Percentiles rank a stretch among this genome's conserved stretches.
Evolutionary conservation across 2,797 vertebrate genomes (phyloP).

Genomic region (Sebastes steindachneri): DNA sequence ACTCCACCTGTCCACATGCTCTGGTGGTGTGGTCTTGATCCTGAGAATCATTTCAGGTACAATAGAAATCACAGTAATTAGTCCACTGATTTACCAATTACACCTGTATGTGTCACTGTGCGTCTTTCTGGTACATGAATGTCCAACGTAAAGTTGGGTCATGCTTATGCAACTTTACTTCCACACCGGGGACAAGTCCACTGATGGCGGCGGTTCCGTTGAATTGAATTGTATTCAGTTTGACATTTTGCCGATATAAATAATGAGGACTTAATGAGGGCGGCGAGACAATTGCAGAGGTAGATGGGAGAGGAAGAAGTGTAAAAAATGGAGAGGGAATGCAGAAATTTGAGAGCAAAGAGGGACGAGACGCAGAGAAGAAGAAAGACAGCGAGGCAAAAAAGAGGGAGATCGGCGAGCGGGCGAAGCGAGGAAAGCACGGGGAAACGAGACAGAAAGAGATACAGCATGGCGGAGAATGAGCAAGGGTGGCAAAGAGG

Average conservation of each 20-base stretch:
- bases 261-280: background rate
- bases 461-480: constrained; percentile 9
- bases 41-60: background rate
- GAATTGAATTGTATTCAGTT: too few relatives aligned
- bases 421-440: background rate
- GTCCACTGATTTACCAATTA: background rate
- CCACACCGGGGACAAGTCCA: background rate
- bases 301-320: background rate
- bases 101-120: too few relatives aligned
- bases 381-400: background rate
- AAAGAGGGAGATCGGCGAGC: background rate
- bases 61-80: background rate
- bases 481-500: constrained; percentile 33
- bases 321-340: background rate
- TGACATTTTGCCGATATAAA: background rate
- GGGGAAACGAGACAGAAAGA: constrained; percentile 39
- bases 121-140: too few relatives aligned
- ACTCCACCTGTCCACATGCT: background rate
- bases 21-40: background rate
- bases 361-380: background rate
- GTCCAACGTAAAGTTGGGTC: background rate
- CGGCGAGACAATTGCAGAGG: background rate
- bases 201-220: background rate
- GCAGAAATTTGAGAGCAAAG: constrained; percentile 1
- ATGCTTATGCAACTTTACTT: background rate